Conservation (phyloP, 1,140 invertebrate species). For the Nephotettix cincticeps region DNA sequence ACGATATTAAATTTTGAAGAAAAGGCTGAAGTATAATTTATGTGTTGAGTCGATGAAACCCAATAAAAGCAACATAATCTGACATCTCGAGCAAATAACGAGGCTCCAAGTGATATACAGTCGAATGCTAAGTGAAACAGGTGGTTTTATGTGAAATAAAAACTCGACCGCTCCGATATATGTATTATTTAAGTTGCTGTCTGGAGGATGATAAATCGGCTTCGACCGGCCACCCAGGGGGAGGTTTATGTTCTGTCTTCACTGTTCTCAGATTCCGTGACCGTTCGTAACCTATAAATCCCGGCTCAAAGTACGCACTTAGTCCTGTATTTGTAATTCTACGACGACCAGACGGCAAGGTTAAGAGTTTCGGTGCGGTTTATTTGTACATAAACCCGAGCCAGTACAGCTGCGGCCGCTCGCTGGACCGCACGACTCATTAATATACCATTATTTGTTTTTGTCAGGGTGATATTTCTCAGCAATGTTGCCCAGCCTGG, state of each 20-base stretch:
- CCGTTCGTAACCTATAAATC: not conserved
- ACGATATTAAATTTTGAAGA: too few relatives aligned
- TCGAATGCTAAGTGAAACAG: constrained; percentile 2
- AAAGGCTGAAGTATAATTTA: too few relatives aligned
- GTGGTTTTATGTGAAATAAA: constrained; percentile 4
- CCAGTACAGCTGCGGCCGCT: not conserved
- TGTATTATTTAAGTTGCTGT: not conserved
- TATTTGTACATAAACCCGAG: constrained; percentile 5
- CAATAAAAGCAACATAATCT: too few relatives aligned
- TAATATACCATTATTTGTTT: constrained; percentile 20
- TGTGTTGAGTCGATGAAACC: too few relatives aligned
- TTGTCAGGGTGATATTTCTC: constrained; percentile 17
- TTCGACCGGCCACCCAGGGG: not conserved
- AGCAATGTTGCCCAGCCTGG: not conserved
- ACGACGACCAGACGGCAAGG: not conserved
- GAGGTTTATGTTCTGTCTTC: not conserved
- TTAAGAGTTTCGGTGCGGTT: not conserved
- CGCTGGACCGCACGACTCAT: not conserved
- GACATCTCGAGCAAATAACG: too few relatives aligned
- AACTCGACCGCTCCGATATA: not conserved
- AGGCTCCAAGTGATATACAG: not conserved
- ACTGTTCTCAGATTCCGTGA: constrained; percentile 9
- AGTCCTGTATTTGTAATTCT: constrained; percentile 19
- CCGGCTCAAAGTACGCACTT: constrained; percentile 2
- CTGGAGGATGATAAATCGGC: not conserved